Conservation (phyloP, 2,797 vertebrate species). For the Odontamblyopus rebecca region DNA sequence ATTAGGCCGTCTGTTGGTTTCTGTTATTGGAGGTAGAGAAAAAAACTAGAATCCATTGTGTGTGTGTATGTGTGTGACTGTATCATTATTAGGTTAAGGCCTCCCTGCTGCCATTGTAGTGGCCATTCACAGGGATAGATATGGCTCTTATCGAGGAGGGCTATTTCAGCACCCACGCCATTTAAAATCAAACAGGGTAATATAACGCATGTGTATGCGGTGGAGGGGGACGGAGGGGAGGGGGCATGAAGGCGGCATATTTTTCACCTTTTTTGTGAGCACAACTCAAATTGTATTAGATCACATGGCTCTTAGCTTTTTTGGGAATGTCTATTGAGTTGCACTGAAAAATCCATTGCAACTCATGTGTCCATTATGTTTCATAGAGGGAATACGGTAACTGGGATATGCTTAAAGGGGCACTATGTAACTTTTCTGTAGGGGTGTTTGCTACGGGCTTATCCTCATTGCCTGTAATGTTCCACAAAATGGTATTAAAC, state of each 20-base stretch:
- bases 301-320: constrained; percentile 25
- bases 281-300: constrained; percentile 46
- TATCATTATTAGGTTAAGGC: constrained; percentile 78
- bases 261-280: constrained; percentile 25
- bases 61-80: constrained; percentile 30
- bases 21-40: constrained; percentile 24
- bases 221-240: neutral
- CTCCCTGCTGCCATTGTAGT: constrained; percentile 69
- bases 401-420: too few species aligned
- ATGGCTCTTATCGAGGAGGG: constrained; percentile 74
- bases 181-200: constrained; percentile 65
- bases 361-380: neutral
- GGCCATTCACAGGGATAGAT: constrained; percentile 75
- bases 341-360: neutral
- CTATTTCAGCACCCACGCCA: constrained; percentile 78
- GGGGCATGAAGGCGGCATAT: constrained; percentile 15
- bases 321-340: constrained; percentile 14
- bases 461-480: too few species aligned
- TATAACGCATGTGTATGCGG: constrained; percentile 15
- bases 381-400: neutral
- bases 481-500: too few species aligned
- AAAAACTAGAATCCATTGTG: constrained; percentile 47
- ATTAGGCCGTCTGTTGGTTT: constrained; percentile 62
- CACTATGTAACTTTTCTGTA: too few species aligned
- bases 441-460: too few species aligned